These are phyloP conservation scores for Tragelaphus imberbis DNA, from an alignment of 2,113 vertebrate species.

Conservation along the genomic window DNA sequence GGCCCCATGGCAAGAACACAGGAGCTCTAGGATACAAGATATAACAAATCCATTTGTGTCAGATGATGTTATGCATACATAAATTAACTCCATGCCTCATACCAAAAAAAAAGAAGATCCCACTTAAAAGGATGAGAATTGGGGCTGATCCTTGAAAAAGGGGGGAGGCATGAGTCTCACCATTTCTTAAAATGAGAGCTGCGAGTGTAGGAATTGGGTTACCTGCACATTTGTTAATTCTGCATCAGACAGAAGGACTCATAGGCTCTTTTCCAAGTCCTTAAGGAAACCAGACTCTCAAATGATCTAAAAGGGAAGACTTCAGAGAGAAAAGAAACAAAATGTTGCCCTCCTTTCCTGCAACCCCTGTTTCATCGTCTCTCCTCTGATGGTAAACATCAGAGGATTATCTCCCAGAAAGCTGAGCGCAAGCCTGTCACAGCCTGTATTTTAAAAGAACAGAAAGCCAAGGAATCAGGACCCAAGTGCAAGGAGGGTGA, in stretches of 20 bases:
- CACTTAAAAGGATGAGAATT: neutral
- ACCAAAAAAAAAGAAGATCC: neutral
- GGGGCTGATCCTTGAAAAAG: neutral
- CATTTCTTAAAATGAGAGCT: neutral
- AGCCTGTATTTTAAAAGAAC: neutral
- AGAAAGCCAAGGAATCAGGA: too few species aligned
- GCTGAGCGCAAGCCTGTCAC: neutral
- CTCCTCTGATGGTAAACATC: neutral
- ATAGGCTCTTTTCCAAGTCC: neutral
- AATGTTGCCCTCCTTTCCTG: neutral
- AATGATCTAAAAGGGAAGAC: accelerated
- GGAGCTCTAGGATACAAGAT: neutral
- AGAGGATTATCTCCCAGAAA: neutral
- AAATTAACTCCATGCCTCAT: neutral
- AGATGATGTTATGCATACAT: neutral
- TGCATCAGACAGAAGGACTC: neutral
- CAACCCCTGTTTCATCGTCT: too few species aligned
- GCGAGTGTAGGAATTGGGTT: neutral
- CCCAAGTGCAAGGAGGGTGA: neutral
- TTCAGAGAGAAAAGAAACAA: neutral
- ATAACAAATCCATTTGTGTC: neutral
- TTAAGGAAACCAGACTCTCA: neutral
- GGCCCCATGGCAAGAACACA: neutral
- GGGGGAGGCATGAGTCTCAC: neutral
- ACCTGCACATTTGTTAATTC: neutral